Base-by-base conservation (phyloP, 2,888 invertebrate species). In the Ceramica pisi region DNA sequence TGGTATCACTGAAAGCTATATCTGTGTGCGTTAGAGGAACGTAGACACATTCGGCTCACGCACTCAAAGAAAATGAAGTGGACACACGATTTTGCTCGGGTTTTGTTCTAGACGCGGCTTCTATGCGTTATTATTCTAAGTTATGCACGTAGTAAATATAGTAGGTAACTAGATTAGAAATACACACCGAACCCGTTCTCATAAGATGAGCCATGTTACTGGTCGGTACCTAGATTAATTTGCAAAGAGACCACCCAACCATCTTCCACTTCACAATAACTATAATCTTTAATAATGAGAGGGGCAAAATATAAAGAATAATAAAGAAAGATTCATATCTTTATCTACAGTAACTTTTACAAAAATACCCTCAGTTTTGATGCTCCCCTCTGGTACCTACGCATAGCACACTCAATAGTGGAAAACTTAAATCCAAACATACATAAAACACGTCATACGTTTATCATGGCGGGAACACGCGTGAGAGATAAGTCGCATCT, bases 401-500 rank as follows among this genome's bases (percentile, higher is more conserved):
- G 56, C 83, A 78, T 71, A 67, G 84, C n/a, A n/a, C n/a, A n/a
- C n/a, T 62, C 63, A 74, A 78, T 75, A 67, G 78, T 76, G 68
- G 72, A 78, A 71, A 86, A 82, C 86, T 82, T 80, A 77, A 82
- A 82, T 78, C 78, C 79, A 59, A 71, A 85, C 89, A 92, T 92
- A 91, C 92, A 94, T 94, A 94, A 94, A 92, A 92, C 94, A 93
- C 93, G 80, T 87, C 89, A 83, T 87, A 86, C 88, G 89, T 89
- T 90, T 89, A 90, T 88, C 88, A 86, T 78, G 83, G 85, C 88
- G 88, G 91, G 89, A 91, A 91, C 92, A 89, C 91, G 84, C 87
- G 85, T 85, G 87, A 86, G 87, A 92, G 93, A 95, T 94, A 94
- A 94, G 93, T 92, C 93, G 91, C 94, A 92, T 93, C 95, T 91